Percentiles rank a stretch among this genome's conserved stretches.
These are phyloP conservation scores for Leuctra nigra DNA, from an alignment of 2,888 invertebrate genomes.

Conservation along the genomic window DNA sequence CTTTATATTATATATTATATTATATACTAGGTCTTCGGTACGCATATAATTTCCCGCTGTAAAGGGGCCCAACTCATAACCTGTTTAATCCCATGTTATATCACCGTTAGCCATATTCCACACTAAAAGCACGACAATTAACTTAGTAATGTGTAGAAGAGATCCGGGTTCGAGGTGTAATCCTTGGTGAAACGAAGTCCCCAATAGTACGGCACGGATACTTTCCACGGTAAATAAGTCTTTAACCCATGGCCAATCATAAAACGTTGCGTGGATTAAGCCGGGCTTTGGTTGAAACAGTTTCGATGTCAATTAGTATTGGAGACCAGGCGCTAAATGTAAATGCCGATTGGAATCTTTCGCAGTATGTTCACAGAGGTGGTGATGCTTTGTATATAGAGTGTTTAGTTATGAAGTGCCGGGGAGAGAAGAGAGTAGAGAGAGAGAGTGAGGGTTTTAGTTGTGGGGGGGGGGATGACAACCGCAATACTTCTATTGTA, in stretches of 20 bases:
- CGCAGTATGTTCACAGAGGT: no score
- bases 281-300: background rate
- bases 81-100: conserved; percentile 14
- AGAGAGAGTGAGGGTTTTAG: no score
- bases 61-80: conserved; percentile 12
- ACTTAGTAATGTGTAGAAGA: conserved; percentile 13
- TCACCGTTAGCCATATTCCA: background rate
- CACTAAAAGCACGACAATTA: conserved; percentile 9
- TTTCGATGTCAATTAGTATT: background rate
- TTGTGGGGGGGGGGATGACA: no score
- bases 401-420: no score
- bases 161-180: no score
- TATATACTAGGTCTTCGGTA: background rate
- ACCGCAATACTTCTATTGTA: no score
- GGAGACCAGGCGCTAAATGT: no score
- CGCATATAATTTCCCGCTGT: background rate
- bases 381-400: no score
- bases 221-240: background rate
- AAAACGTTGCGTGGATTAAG: conserved; percentile 8
- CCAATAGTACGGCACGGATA: no score
- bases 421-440: no score
- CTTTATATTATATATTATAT: background rate
- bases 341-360: no score
- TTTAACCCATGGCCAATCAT: background rate
- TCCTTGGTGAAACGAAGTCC: no score